Evolutionary conservation across 2,113 vertebrate genomes (phyloP), one percentile per base, ranked within the genome.

Genomic region (Hyperoodon ampullatus): DNA sequence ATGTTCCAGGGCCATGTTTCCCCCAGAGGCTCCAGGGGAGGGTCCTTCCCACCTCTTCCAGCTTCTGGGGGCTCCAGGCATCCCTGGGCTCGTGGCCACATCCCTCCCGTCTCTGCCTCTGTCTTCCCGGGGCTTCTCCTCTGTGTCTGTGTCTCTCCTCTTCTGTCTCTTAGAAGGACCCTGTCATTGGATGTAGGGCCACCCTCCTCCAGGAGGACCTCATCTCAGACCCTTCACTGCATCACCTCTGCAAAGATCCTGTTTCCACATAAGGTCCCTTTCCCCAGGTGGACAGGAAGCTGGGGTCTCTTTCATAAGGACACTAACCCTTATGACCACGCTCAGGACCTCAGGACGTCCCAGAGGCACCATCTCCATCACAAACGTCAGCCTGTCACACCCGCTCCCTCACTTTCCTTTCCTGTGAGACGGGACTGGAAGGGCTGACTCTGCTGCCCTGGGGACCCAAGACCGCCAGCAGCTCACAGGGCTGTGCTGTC

Each of bases 1-100:
- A 23, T 0, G 24, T 68, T 8, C 28, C 42, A 23, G 39, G 42
- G 11, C 42, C 0, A 0, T 3, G 35, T 26, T 24, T 3, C 0
- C 60, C 2, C 0, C 8, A 1, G 8, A 42, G 15, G 39, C 42
- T 84, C 61, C 42, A 30, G 81, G 60, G 50, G 4, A 84, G 16
- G 35, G 9, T 42, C 8, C 80, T 44, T 84, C 81, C 60, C 8
- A 11, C 60, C 60, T 65, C 60, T 33, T 33, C 28, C 61, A 21
- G 60, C 18, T 65, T 44, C 60, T 65, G 28, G 33, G 53, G 75
- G 50, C 50, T 55, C 33, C 75, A 80, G 75, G 30, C 2, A 3
- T 23, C 30, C 75, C 75, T 55, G 75, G 50, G 50, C 50, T 55
- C 0, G 33, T 35, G 50, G 50, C 30, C 11, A 0, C 6, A 0